A percentile compares a stretch with the other conserved stretches of the same genome.
phyloP scores from a whole-genome alignment of 2,888 invertebrate species.

The Dichetophora obliterata region DNA sequence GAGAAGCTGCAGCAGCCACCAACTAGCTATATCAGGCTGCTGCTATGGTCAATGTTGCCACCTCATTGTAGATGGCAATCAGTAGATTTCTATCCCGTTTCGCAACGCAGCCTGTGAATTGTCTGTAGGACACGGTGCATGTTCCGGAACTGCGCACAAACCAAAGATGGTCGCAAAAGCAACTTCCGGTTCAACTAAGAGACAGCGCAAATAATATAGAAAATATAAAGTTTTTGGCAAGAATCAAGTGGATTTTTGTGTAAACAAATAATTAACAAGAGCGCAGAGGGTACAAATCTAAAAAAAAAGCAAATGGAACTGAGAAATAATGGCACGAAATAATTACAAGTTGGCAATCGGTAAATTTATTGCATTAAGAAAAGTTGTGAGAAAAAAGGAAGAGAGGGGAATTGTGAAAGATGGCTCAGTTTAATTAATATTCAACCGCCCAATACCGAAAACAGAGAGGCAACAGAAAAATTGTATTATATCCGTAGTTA shows the following conservation, averaged over 20 bases:
- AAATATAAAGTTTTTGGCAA: conserved; percentile 24
- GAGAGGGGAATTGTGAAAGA: background rate
- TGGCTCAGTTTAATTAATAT: too few relatives aligned
- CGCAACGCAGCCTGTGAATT: background rate
- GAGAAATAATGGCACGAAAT: conserved; percentile 8
- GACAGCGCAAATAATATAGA: background rate
- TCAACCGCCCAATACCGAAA: too few relatives aligned
- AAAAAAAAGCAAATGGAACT: background rate
- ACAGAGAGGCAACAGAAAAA: too few relatives aligned
- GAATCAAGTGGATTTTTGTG: conserved; percentile 40
- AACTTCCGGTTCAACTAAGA: conserved; percentile 34
- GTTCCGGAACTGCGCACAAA: conserved; percentile 49
- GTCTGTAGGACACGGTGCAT: conserved; percentile 26
- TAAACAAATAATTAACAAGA: conserved; percentile 45
- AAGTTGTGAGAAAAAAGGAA: background rate
- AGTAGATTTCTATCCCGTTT: conserved; percentile 13
- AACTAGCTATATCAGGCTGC: background rate
- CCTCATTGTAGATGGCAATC: conserved; percentile 27
- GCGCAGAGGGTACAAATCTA: background rate
- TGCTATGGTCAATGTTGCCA: conserved; percentile 7
- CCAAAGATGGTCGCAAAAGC: conserved; percentile 35
- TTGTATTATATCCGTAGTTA: too few relatives aligned
- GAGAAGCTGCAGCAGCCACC: background rate
- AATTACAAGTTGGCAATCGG: conserved; percentile 21
- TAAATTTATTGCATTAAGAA: conserved; percentile 13